These are phyloP conservation scores for Cataglyphis cursor DNA, from an alignment of 2,888 invertebrate genomes.

Conservation along the genomic window DNA sequence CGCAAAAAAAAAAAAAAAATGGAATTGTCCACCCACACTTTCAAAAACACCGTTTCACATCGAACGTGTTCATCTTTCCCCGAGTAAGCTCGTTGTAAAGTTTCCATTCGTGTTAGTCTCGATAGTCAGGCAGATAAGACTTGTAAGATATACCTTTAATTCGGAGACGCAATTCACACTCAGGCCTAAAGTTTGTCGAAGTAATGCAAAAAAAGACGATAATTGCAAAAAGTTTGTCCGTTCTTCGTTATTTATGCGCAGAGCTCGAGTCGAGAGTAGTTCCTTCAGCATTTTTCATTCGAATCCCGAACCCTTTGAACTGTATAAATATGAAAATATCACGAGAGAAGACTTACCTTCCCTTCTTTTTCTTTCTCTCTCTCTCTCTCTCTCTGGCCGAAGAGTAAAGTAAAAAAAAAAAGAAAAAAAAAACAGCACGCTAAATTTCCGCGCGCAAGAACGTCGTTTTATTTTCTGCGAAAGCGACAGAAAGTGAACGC, in stretches of 20 bases:
- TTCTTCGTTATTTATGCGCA: conserved; percentile 8
- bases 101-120: conserved; percentile 71
- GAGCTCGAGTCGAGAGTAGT: not conserved
- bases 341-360: not conserved
- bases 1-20: not conserved
- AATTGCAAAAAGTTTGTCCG: conserved; percentile 43
- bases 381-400: not conserved
- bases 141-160: conserved; percentile 56
- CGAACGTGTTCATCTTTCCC: conserved; percentile 61
- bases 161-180: conserved; percentile 62
- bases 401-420: conserved; percentile 6
- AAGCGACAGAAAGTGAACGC: conserved; percentile 46
- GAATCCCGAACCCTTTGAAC: conserved; percentile 20
- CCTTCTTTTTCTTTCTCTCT: not conserved
- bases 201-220: conserved; percentile 46
- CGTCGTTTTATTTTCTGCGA: conserved; percentile 60
- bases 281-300: not conserved
- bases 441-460: conserved; percentile 39
- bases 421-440: not conserved
- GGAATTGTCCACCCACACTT: not conserved
- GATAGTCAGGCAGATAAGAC: conserved; percentile 56
- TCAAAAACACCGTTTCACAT: conserved; percentile 60
- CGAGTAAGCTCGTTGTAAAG: conserved; percentile 60
- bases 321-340: conserved; percentile 27
- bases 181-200: conserved; percentile 70